Base-by-base conservation (phyloP, 1,140 invertebrate genomes). In the Anthonomus grandis region DNA sequence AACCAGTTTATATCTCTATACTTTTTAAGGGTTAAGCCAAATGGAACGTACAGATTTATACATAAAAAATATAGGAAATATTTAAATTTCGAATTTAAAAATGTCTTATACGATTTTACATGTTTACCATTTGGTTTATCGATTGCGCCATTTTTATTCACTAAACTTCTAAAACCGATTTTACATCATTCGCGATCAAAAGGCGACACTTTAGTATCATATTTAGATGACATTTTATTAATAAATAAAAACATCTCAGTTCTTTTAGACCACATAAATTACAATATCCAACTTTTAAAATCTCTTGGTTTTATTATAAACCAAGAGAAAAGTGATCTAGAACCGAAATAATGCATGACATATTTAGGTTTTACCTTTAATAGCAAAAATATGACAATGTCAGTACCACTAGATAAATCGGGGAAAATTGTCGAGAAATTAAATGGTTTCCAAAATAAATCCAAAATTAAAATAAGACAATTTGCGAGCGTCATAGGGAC, bases 171-270 rank as follows among this genome's bases (percentile, higher is more conserved):
- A 8, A 39, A 13, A 17, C 2, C 2, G 8, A 17, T 39, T 2
- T 10, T 39, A 39, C 15, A 10, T 8, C 2, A 4, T 39, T 39
- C 19, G 15, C 10, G 37, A 39, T 10, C 10, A 13, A 10, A 39
- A 39, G 15, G 15, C 19, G 37, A 17, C 2, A 2, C 12, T 39
- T 39, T 10, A 13, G 37, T 39, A 1, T 3, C 15, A 10, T 39
- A 39, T 12, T 39, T 39, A 17, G 37, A 39, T 39, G 37, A 39
- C 15, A 31, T 31, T 31, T 31, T 31, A 31, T 31, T 31, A 31
- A 31, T 31, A 8, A 31, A 31, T n/a, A 8, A 6, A 31, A 31
- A 31, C n/a, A 31, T 8, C 6, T 6, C 6, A 6, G n/a, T 31
- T 31, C 27, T 31, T 31, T 31, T 31, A 31, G 27, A 31, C n/a